Evolutionary conservation across 1,140 invertebrate species (phyloP), one percentile per base, ranked within the genome.

Genomic region (Drosophila nigromelanica): DNA sequence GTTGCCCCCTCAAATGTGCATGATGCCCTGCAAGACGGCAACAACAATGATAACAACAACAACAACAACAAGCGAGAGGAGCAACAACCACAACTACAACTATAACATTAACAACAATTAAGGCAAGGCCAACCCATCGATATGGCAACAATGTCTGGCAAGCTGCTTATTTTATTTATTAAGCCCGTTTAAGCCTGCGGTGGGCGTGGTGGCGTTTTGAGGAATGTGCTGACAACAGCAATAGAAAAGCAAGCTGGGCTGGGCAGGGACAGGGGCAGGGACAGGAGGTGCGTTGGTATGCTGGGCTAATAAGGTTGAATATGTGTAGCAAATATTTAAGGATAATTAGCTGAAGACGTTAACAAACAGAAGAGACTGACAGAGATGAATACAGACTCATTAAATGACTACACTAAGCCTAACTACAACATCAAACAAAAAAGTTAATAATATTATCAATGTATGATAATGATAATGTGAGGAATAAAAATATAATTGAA

Each of bases 121-220:
- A 67, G 78, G 59, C 81, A 82, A 86, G 82, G 82, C 73, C 70
- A 81, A 63, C 37, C 74, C 55, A 87, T 78, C 75, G 71, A 87
- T 80, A 78, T 87, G 67, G 48, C 68, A 66, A 64, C 69, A 85
- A 62, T 87, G 82, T 82, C 73, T 76, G 42, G 66, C 82, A 82
- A 87, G 82, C 82, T 87, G 82, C 76, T 77, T 77, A 89, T 62
- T 60, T 89, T 87, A 87, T 89, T 79, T 87, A 89, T 87, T 76
- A 89, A 89, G 73, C 72, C 21, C 21, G 69, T 70, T 82, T 81
- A 73, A 87, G 82, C 74, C 70, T 78, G 62, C n/a, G 56, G 56
- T 63, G 68, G 73, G 80, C 63, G 62, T 60, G 69, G 21, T 18
- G 24, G 1, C 50, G 54, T 39, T 63, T 48, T 55, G 47, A 58